phyloP scores from a whole-genome alignment of 1,140 invertebrate species.

The Ips nitidus region DNA sequence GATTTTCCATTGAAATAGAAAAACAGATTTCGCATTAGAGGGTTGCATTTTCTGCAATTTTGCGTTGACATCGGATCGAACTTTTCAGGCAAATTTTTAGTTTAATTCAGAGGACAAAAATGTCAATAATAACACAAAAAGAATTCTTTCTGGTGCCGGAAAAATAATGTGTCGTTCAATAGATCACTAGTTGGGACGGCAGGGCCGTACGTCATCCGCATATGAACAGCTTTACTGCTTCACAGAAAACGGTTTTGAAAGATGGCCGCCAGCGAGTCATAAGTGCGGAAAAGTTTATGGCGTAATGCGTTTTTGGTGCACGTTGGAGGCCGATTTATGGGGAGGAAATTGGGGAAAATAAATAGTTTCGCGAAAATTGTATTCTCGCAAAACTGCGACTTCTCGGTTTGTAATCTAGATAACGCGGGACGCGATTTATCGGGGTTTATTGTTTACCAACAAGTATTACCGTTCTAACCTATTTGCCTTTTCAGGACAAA shows the following conservation, averaged over 20 bases:
- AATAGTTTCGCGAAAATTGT: slow-evolving; percentile 14
- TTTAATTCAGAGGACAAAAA: slow-evolving; percentile 8
- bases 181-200: slow-evolving; percentile 36
- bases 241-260: slow-evolving; percentile 37
- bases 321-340: slow-evolving; percentile 21
- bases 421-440: background rate
- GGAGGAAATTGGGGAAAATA: slow-evolving; percentile 17
- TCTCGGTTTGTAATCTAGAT: background rate
- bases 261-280: slow-evolving; percentile 33
- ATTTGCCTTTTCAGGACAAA: no score
- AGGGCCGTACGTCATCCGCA: slow-evolving; percentile 34
- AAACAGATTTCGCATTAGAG: background rate
- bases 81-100: background rate
- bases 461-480: no score
- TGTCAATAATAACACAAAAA: slow-evolving; percentile 22
- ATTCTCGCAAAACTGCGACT: background rate
- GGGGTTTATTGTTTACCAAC: no score
- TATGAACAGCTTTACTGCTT: slow-evolving; percentile 39
- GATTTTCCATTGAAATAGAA: background rate
- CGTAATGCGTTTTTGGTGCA: slow-evolving; percentile 36
- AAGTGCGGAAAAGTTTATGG: slow-evolving; percentile 36
- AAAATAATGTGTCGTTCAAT: slow-evolving; percentile 36
- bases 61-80: background rate
- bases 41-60: background rate
- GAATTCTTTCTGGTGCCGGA: slow-evolving; percentile 20